Percentiles rank a stretch among this genome's conserved stretches.
phyloP scores from a whole-genome alignment of 2,888 invertebrate species.

The Megalurothrips usitatus region DNA sequence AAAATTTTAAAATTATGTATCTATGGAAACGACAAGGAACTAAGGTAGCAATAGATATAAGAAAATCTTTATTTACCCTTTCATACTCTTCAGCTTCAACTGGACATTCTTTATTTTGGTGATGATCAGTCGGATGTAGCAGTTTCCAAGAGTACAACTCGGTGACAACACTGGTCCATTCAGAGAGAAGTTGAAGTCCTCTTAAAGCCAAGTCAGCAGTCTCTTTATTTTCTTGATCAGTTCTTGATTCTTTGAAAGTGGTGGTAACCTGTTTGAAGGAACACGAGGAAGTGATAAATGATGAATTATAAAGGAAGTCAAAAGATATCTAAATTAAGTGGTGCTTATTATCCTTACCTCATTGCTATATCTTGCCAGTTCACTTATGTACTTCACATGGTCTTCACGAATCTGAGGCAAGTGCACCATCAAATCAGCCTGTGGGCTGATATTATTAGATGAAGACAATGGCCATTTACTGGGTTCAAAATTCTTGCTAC shows the following conservation, averaged over 20 bases:
- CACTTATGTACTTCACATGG: slow-evolving; percentile 95
- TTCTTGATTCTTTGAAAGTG: slow-evolving; percentile 87
- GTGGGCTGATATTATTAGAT: slow-evolving; percentile 76
- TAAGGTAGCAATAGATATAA: not conserved
- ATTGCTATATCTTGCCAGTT: slow-evolving; percentile 63
- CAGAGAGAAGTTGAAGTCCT: slow-evolving; percentile 87
- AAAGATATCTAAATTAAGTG: not conserved
- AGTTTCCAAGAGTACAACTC: slow-evolving; percentile 98
- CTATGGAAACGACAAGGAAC: not conserved
- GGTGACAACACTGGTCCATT: slow-evolving; percentile 95
- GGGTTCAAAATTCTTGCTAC: slow-evolving; percentile 88
- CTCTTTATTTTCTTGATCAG: slow-evolving; percentile 85
- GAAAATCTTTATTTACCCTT: slow-evolving; percentile 46
- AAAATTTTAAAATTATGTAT: not conserved
- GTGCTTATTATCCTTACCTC: not conserved
- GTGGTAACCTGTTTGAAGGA: slow-evolving; percentile 66
- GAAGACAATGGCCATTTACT: slow-evolving; percentile 87
- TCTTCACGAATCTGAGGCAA: slow-evolving; percentile 92
- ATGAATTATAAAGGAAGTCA: not conserved
- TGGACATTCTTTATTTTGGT: slow-evolving; percentile 91
- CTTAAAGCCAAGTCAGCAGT: slow-evolving; percentile 86
- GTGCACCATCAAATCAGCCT: slow-evolving; percentile 92
- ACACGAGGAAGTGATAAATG: not conserved
- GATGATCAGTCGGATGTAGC: slow-evolving; percentile 94
- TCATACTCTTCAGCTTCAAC: slow-evolving; percentile 98